These are phyloP conservation scores for Xiphorhynchus erythropygius DNA, from an alignment of 2,797 vertebrate genomes.

Conservation along the genomic window DNA sequence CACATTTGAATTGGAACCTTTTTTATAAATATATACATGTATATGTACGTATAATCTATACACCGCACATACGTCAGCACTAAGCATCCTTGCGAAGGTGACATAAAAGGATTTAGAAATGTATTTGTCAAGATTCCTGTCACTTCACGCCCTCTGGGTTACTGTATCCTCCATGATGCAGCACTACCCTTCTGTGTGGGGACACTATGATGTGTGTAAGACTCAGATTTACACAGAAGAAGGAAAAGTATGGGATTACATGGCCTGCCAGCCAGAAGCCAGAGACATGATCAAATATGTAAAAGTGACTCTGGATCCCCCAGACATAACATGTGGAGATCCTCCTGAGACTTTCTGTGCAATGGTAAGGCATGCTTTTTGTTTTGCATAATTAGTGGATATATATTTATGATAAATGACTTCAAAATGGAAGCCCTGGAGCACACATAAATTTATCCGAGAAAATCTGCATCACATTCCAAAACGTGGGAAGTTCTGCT, in stretches of 20 bases:
- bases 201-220: conserved; percentile 97
- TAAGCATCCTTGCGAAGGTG: conserved; percentile 33
- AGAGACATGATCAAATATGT: conserved; percentile 95
- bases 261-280: conserved; percentile 97
- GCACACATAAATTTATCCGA: neutral
- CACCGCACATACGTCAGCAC: conserved; percentile 1
- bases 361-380: conserved; percentile 85
- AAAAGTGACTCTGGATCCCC: conserved; percentile 92
- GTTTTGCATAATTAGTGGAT: neutral
- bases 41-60: conserved; percentile 24
- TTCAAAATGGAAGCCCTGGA: neutral
- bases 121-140: conserved; percentile 89
- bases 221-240: conserved; percentile 94
- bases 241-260: conserved; percentile 97
- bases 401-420: neutral
- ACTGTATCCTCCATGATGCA: conserved; percentile 87
- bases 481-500: neutral
- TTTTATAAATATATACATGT: conserved; percentile 34
- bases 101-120: conserved; percentile 81
- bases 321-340: conserved; percentile 97
- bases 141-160: conserved; percentile 90
- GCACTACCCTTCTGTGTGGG: conserved; percentile 93
- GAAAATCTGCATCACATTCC: neutral
- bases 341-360: conserved; percentile 96
- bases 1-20: conserved; percentile 34